Percentiles rank a stretch among this genome's conserved stretches.
phyloP scores from a whole-genome alignment of 2,888 invertebrate genomes.

The Acleris cristana region DNA sequence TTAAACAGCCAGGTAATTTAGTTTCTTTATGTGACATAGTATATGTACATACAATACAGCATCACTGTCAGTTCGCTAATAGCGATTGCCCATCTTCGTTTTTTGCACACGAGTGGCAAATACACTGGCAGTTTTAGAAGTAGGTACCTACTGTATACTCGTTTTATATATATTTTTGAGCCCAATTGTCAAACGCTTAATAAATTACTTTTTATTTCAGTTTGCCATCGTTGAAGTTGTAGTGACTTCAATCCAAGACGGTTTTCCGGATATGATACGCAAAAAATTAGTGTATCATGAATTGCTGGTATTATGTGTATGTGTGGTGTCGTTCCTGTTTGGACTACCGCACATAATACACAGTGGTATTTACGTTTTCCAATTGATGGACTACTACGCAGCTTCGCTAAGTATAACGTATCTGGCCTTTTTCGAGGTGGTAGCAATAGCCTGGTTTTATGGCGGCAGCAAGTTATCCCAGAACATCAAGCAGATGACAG shows the following conservation, averaged over 20 bases:
- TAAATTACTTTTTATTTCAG: conserved; percentile 76
- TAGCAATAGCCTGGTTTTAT: conserved; percentile 96
- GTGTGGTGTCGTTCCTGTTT: conserved; percentile 91
- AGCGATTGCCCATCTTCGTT: too few relatives aligned
- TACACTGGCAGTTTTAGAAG: too few relatives aligned
- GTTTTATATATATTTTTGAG: not conserved
- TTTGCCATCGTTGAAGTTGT: conserved; percentile 98
- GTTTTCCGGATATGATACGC: conserved; percentile 94
- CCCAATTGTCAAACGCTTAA: not conserved
- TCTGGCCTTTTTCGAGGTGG: conserved; percentile 96
- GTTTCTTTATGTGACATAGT: too few relatives aligned
- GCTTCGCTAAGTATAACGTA: conserved; percentile 96
- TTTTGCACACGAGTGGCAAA: too few relatives aligned
- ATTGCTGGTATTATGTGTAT: conserved; percentile 92
- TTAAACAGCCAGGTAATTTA: conserved; percentile 91
- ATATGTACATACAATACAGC: too few relatives aligned
- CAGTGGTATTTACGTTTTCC: conserved; percentile 96
- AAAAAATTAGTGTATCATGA: conserved; percentile 93
- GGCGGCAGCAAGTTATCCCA: conserved; percentile 91
- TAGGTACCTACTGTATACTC: too few relatives aligned
- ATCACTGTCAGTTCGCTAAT: too few relatives aligned
- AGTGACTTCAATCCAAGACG: conserved; percentile 96
- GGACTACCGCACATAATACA: conserved; percentile 95
- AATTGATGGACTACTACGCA: conserved; percentile 96
- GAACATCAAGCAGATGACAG: conserved; percentile 96